A percentile compares a stretch with the other conserved stretches of the same genome.
Evolutionary conservation across 2,888 invertebrate species (phyloP).

Genomic region (Lomographa bimaculata): DNA sequence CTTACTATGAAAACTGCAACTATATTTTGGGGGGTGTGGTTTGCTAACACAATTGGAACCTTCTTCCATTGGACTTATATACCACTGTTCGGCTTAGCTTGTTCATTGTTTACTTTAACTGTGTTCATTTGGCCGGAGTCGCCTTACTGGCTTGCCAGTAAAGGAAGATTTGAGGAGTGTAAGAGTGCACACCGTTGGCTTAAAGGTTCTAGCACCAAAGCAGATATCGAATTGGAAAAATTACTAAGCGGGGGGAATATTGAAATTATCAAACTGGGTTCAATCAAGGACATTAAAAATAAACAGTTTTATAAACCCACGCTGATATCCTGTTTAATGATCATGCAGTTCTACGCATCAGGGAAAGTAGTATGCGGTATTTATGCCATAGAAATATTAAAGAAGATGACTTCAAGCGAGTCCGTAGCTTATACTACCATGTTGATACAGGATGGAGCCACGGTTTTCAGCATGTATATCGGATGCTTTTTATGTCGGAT

Average conservation of each 20-base stretch:
- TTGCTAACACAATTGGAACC: slow-evolving; percentile 40
- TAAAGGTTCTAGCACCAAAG: slow-evolving; percentile 28
- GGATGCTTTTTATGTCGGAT: slow-evolving; percentile 27
- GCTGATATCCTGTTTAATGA: slow-evolving; percentile 19
- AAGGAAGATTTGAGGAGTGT: slow-evolving; percentile 38
- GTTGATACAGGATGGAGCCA: slow-evolving; percentile 38
- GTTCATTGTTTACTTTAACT: slow-evolving; percentile 22
- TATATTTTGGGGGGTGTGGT: slow-evolving; percentile 38
- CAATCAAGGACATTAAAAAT: slow-evolving; percentile 5
- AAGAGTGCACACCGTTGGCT: slow-evolving; percentile 36
- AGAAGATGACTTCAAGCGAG: slow-evolving; percentile 32
- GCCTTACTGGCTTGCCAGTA: slow-evolving; percentile 43
- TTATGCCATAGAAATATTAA: slow-evolving; percentile 38
- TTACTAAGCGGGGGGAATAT: slow-evolving; percentile 5
- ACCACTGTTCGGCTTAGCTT: slow-evolving; percentile 24
- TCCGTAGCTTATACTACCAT: slow-evolving; percentile 36
- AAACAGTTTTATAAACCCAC: slow-evolving; percentile 35
- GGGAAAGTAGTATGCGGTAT: slow-evolving; percentile 37
- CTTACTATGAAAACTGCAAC: slow-evolving; percentile 37
- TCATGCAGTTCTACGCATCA: slow-evolving; percentile 33
- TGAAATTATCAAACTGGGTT: slow-evolving; percentile 1
- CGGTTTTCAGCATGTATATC: slow-evolving; percentile 32
- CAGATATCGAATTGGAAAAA: slow-evolving; percentile 31
- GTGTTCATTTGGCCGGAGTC: slow-evolving; percentile 34
- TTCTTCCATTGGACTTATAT: slow-evolving; percentile 38